phyloP scores from a whole-genome alignment of 2,113 vertebrate species.

The Rhegmatorhina hoffmannsi region DNA sequence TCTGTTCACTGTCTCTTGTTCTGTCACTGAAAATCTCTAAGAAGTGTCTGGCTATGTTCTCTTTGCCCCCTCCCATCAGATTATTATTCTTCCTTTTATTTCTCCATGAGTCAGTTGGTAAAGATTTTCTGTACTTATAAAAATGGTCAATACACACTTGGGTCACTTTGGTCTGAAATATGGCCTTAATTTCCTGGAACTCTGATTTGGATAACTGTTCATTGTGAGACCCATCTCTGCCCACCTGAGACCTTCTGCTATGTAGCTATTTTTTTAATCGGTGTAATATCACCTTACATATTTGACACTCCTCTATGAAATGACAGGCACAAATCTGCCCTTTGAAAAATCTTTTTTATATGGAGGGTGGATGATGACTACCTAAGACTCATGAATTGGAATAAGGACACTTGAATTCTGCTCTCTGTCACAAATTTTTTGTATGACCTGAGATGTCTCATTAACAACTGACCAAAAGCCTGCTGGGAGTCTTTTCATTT shows the following conservation, averaged over 20 bases:
- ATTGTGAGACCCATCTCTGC: background rate
- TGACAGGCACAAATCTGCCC: conserved; percentile 21
- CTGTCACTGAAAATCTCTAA: background rate
- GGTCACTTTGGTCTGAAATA: conserved; percentile 57
- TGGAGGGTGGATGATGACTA: background rate
- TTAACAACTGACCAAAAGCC: conserved; percentile 56
- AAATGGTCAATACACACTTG: conserved; percentile 24
- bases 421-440: conserved; percentile 49
- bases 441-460: conserved; percentile 42
- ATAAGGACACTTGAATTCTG: conserved; percentile 37
- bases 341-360: conserved; percentile 19
- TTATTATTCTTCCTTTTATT: background rate
- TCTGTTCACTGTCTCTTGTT: background rate
- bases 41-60: background rate
- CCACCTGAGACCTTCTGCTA: conserved; percentile 24
- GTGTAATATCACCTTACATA: background rate
- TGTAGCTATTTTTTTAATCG: background rate
- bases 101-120: background rate
- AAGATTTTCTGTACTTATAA: conserved; percentile 9
- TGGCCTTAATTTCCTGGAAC: conserved; percentile 21
- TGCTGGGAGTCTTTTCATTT: conserved; percentile 60
- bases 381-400: background rate
- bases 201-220: background rate
- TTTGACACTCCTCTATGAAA: background rate
- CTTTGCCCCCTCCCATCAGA: background rate